These are phyloP conservation scores for Clupea harengus DNA, from an alignment of 2,113 vertebrate genomes.

Conservation along the genomic window DNA sequence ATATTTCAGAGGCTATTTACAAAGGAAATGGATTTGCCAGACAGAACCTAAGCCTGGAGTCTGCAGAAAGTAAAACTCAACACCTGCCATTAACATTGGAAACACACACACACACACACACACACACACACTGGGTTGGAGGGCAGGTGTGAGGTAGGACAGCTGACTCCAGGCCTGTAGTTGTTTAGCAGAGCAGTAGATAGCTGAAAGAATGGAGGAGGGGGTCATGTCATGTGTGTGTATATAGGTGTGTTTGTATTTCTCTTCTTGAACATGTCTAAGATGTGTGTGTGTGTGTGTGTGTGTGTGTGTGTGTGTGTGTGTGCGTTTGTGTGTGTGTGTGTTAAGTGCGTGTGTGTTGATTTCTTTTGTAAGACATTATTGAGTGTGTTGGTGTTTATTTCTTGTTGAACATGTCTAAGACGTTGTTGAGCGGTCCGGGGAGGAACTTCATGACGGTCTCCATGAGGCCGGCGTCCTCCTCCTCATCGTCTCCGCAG, in stretches of 20 bases:
- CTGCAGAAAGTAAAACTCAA: neutral
- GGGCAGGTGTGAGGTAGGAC: neutral
- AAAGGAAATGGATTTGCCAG: constrained; percentile 63
- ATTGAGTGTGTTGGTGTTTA: constrained; percentile 58
- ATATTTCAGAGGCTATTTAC: constrained; percentile 70
- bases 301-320: neutral
- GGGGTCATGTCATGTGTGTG: neutral
- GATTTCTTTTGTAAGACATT: constrained; percentile 38
- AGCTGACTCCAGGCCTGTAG: neutral
- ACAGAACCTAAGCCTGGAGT: constrained; percentile 25
- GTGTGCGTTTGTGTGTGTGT: neutral
- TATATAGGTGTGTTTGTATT: neutral
- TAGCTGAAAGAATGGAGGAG: neutral
- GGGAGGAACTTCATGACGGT: constrained; percentile 98
- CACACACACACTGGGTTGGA: neutral
- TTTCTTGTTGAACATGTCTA: constrained; percentile 99
- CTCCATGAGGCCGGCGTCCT: constrained; percentile 93
- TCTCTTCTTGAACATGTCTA: neutral
- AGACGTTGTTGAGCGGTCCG: constrained; percentile 75
- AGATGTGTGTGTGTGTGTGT: neutral
- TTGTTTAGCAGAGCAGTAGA: constrained; percentile 6
- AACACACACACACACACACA: neutral
- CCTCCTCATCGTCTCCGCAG: constrained; percentile 81
- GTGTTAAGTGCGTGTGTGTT: neutral
- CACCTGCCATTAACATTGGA: neutral